Evolutionary conservation across 1,140 invertebrate genomes (phyloP).

Genomic region (Eumeta japonica): DNA sequence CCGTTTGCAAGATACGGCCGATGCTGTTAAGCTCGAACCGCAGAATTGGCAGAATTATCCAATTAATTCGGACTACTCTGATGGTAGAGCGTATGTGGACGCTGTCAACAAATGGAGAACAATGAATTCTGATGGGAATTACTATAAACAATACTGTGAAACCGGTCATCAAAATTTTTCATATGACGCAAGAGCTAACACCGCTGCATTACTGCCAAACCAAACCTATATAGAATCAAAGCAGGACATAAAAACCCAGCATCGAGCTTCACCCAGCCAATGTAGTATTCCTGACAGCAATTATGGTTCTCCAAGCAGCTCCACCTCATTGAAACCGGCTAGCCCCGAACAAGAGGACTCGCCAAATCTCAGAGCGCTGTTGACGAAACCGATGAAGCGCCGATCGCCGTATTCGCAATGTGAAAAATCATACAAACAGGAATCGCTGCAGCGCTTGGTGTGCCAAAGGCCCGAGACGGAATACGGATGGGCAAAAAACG

Average conservation of each 20-base stretch:
- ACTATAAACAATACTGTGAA: constrained; percentile 22
- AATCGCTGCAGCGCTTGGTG: constrained; percentile 26
- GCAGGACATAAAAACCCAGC: constrained; percentile 26
- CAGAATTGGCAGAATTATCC: constrained; percentile 30
- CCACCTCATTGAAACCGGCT: constrained; percentile 24
- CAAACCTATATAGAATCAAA: constrained; percentile 16
- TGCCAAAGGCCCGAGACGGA: constrained; percentile 17
- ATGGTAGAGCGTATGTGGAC: constrained; percentile 11
- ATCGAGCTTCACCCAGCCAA: constrained; percentile 32
- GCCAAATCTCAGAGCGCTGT: constrained; percentile 25
- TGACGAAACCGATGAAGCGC: constrained; percentile 17
- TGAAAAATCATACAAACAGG: constrained; percentile 24
- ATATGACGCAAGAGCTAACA: constrained; percentile 20
- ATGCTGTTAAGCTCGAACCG: constrained; percentile 33
- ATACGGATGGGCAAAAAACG: constrained; percentile 32
- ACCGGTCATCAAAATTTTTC: constrained; percentile 19
- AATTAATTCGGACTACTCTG: constrained; percentile 9
- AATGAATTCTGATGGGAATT: constrained; percentile 17
- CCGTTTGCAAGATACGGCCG: constrained; percentile 12
- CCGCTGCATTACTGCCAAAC: constrained; percentile 5
- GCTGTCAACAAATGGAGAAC: constrained; percentile 32
- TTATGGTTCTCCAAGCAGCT: constrained; percentile 37
- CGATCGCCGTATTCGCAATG: background rate
- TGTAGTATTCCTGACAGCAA: constrained; percentile 31
- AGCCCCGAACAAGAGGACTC: constrained; percentile 27